These are phyloP conservation scores for Buphagus erythrorhynchus DNA, from an alignment of 2,797 vertebrate species.

Conservation along the genomic window DNA sequence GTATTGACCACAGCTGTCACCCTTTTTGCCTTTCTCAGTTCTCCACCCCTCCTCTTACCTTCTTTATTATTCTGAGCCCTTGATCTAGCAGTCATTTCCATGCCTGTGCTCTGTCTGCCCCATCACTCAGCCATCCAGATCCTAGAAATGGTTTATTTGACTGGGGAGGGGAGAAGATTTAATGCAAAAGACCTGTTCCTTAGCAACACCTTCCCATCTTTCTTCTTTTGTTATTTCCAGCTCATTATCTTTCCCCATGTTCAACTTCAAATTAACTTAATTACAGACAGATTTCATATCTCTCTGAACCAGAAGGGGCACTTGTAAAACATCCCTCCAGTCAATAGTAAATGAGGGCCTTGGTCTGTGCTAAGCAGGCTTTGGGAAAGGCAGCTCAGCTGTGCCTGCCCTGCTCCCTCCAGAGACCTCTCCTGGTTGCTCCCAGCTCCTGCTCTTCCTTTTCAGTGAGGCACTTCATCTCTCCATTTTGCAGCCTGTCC, in stretches of 20 bases:
- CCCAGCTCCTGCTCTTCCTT: neutral
- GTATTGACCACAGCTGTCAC: neutral
- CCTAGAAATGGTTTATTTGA: neutral
- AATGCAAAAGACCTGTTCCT: conserved; percentile 24
- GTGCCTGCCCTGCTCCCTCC: neutral
- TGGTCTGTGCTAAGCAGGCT: neutral
- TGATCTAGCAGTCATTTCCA: neutral
- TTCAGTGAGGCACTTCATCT: neutral
- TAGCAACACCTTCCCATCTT: conserved; percentile 39
- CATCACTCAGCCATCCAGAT: neutral
- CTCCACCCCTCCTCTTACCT: neutral
- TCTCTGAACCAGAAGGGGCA: conserved; percentile 54
- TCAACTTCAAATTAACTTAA: conserved; percentile 56
- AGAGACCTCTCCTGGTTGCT: neutral
- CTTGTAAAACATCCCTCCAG: conserved; percentile 54
- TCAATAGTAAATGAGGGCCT: neutral
- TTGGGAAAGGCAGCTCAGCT: neutral
- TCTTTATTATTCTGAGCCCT: neutral
- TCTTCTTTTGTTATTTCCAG: conserved; percentile 26
- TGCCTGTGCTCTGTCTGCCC: neutral
- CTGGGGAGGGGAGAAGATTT: neutral
- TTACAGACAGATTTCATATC: conserved; percentile 60
- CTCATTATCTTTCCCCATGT: conserved; percentile 10
- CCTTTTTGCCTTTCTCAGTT: neutral
- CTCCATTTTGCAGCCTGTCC: neutral